phyloP scores from a whole-genome alignment of 2,888 invertebrate genomes.

The Lasioglossum lativentre region DNA sequence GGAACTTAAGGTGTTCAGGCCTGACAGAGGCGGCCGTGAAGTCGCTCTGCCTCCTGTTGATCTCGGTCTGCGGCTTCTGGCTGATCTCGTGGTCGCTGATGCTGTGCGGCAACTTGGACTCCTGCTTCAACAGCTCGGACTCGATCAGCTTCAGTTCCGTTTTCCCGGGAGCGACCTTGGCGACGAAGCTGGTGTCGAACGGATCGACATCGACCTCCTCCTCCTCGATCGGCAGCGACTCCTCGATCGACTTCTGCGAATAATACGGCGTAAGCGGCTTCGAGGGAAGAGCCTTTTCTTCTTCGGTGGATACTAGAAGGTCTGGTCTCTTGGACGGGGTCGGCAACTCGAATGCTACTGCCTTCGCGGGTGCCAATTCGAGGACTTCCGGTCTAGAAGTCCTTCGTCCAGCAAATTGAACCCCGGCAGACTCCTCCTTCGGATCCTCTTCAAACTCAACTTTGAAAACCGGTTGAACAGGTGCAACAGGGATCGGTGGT shows the following conservation, averaged over 20 bases:
- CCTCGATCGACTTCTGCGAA: conserved; percentile 86
- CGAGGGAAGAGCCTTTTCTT: conserved; percentile 86
- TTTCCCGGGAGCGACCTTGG: conserved; percentile 86
- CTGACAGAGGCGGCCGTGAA: conserved; percentile 67
- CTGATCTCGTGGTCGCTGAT: conserved; percentile 89
- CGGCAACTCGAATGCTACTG: conserved; percentile 88
- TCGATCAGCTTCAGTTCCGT: conserved; percentile 87
- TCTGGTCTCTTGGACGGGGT: conserved; percentile 85
- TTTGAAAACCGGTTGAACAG: conserved; percentile 58
- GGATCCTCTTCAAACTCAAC: conserved; percentile 63
- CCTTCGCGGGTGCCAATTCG: conserved; percentile 81
- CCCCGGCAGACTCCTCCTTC: conserved; percentile 14
- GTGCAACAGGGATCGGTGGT: conserved; percentile 54
- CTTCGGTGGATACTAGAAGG: conserved; percentile 86
- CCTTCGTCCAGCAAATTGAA: conserved; percentile 76
- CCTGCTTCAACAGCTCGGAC: conserved; percentile 84
- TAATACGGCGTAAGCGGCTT: conserved; percentile 94
- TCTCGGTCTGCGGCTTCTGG: conserved; percentile 84
- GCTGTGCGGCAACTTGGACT: conserved; percentile 83
- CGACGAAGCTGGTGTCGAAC: conserved; percentile 88
- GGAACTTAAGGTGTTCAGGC: conserved; percentile 64
- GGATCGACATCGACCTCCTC: conserved; percentile 86
- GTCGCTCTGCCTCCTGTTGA: conserved; percentile 86
- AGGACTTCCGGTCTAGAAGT: conserved; percentile 89
- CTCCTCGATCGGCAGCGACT: conserved; percentile 84